Evolutionary conservation across 2,113 vertebrate genomes (phyloP), one percentile per base, ranked within the genome.

Genomic region (Lagopus leucura): DNA sequence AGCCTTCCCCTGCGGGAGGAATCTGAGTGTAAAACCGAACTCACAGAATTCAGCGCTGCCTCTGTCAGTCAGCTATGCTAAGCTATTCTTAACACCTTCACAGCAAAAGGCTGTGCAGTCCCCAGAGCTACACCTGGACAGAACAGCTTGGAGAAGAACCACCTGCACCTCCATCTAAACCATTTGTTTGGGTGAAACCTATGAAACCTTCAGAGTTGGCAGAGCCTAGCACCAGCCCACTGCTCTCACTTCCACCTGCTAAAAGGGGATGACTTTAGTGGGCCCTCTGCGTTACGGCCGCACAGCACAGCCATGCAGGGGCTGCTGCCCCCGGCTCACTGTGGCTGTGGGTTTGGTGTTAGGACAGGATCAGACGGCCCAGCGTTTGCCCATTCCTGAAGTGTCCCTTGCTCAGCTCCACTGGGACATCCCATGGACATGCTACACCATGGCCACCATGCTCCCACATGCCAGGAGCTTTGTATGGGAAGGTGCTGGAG

Each of bases 251-350:
- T 45, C 19, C 6, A 32, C 15, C 42, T 45, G 40, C 40, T 43
- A 40, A 43, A 21, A 43, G 20, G 28, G 15, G 20, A 47, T 0
- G 0, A 47, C 2, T 4, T 34, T 32, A 67, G 38, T 2, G 9
- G n/a, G 36, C 50, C 38, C 22, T 70, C 38, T 22, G 28, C 20
- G 20, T 0, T 1, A 47, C 1, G 0, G 43, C 21, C 38, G 34
- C 0, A 1, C 30, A 21, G 50, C 9, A 14, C 0, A 0, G n/a
- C 14, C 0, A 0, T n/a, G 27, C 13, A 86, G 14, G 17, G 22
- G 8, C 52, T 54, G 52, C 52, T 30, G 50, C 19, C 22, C 43
- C 42, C 1, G 10, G 22, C 38, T 24, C 13, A 4, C 54, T 43
- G 38, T 4, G 0, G 36, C 38, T 57, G 42, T 3, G 0, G 24